Evolutionary conservation across 2,113 vertebrate genomes (phyloP).

Genomic region (Odocoileus virginianus): DNA sequence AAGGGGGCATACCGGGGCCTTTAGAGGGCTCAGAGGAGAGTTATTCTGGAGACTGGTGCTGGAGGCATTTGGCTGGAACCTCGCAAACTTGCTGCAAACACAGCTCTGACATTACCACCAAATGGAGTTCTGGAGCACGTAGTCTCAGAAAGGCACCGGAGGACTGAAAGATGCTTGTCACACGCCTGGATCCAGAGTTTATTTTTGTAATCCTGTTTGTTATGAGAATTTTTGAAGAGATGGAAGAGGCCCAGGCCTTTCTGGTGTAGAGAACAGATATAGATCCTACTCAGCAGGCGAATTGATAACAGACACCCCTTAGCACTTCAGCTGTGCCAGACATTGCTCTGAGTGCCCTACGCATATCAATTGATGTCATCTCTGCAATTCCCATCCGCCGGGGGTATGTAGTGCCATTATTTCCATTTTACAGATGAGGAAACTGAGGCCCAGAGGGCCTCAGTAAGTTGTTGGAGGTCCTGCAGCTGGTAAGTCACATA

Average conservation of each 20-base stretch:
- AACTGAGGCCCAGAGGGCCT: background rate
- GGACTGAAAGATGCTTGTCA: background rate
- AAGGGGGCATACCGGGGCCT: background rate
- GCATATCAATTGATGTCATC: background rate
- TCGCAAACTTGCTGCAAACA: background rate
- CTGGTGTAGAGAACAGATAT: background rate
- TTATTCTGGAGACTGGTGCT: rapidly evolving
- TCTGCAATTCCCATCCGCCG: background rate
- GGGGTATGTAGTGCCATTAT: background rate
- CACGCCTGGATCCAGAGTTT: background rate
- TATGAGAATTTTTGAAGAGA: background rate
- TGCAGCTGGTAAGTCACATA: background rate
- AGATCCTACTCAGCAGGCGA: background rate
- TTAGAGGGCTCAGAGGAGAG: background rate
- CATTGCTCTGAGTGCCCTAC: background rate
- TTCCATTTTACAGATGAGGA: background rate
- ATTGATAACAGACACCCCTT: background rate
- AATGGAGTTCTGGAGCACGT: background rate
- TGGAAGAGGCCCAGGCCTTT: background rate
- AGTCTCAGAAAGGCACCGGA: background rate
- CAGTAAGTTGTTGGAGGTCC: background rate
- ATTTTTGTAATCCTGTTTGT: background rate
- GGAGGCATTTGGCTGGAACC: background rate
- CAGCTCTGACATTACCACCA: background rate
- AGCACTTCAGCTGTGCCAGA: background rate